Percentiles rank a stretch among this genome's conserved stretches.
phyloP scores from a whole-genome alignment of 2,797 vertebrate genomes.

The Streptopelia turtur region DNA sequence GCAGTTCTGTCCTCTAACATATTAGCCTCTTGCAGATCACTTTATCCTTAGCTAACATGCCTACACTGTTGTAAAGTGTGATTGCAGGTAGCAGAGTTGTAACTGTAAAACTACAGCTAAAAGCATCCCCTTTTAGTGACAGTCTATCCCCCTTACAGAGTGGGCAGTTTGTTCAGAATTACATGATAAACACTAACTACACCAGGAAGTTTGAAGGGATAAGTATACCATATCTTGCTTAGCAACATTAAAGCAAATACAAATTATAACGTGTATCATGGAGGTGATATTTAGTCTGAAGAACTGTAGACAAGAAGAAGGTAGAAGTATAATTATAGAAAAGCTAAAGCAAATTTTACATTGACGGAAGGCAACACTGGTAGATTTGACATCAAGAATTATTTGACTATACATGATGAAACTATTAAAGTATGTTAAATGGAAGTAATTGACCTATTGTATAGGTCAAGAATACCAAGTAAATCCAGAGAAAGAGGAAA shows the following conservation, averaged over 20 bases:
- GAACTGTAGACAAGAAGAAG: not conserved
- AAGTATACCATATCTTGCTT: not conserved
- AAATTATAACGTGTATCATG: not conserved
- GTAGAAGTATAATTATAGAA: not conserved
- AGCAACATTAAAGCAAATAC: not conserved
- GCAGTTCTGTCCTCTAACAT: not conserved
- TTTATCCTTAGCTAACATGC: not conserved
- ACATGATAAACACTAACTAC: not conserved
- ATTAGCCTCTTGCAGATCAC: not conserved
- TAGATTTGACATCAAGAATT: not conserved
- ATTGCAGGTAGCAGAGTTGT: not conserved
- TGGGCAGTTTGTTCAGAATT: not conserved
- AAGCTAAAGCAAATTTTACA: not conserved
- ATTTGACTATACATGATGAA: not conserved
- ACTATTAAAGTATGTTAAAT: slow-evolving; percentile 15
- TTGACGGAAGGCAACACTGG: not conserved
- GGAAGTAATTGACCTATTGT: not conserved
- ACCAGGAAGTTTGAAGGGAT: not conserved
- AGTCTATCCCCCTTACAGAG: not conserved
- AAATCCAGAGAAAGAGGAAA: not conserved
- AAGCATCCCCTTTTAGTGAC: not conserved
- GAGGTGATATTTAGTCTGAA: not conserved
- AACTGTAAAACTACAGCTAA: not conserved
- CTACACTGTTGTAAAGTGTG: not conserved
- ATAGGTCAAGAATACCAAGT: not conserved